Percentiles rank a stretch among this genome's conserved stretches.
Conservation (phyloP, 2,888 invertebrate species). For the Bhutanitis thaidina region DNA sequence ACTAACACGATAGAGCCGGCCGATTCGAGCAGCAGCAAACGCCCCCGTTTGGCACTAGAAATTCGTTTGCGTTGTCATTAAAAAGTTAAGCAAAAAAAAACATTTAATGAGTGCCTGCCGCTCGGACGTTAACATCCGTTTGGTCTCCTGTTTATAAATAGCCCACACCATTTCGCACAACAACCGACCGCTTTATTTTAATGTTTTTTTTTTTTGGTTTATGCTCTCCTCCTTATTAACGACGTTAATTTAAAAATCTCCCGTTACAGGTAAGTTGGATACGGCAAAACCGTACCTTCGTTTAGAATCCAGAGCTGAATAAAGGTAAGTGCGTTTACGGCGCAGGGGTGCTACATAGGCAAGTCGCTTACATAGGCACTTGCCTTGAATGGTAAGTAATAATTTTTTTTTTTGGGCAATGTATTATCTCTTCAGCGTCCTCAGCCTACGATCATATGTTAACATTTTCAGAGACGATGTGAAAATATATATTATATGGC, state of each 20-base stretch:
- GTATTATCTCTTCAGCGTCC: too few species aligned
- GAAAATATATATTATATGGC: too few species aligned
- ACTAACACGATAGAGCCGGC: too few species aligned
- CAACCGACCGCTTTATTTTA: slow-evolving; percentile 38
- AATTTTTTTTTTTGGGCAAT: too few species aligned
- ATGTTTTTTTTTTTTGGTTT: slow-evolving; percentile 41
- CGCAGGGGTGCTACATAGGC: neutral
- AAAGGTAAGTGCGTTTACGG: slow-evolving; percentile 16
- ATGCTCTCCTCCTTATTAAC: slow-evolving; percentile 40
- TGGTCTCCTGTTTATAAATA: slow-evolving; percentile 42
- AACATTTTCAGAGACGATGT: too few species aligned
- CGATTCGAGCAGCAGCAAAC: too few species aligned
- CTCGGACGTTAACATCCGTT: slow-evolving; percentile 26
- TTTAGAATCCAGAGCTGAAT: slow-evolving; percentile 40
- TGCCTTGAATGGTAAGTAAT: too few species aligned
- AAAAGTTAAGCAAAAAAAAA: slow-evolving; percentile 14
- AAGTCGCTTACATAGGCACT: too few species aligned
- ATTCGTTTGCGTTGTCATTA: slow-evolving; percentile 1
- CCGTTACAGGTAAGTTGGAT: slow-evolving; percentile 66
- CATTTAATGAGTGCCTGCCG: slow-evolving; percentile 14
- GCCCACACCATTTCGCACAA: slow-evolving; percentile 35
- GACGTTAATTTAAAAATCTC: slow-evolving; percentile 45
- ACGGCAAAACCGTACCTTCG: slow-evolving; percentile 44
- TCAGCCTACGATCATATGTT: too few species aligned
- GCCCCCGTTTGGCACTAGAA: too few species aligned